These are phyloP conservation scores for Drosophila miranda DNA, from an alignment of 1,140 invertebrate genomes.

Conservation along the genomic window DNA sequence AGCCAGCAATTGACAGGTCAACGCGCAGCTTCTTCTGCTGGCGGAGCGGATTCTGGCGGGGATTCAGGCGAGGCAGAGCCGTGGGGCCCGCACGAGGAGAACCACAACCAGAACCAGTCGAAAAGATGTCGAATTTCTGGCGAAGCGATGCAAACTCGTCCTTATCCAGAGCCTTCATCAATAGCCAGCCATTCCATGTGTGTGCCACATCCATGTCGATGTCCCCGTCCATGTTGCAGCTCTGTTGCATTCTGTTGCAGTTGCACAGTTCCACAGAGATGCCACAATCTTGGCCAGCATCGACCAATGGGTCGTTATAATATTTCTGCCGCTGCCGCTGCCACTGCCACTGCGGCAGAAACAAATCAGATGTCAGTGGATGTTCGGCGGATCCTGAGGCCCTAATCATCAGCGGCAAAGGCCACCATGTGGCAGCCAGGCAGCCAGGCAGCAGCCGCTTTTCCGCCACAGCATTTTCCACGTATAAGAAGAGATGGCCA, in stretches of 20 bases:
- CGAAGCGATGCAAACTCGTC: conserved; percentile 47
- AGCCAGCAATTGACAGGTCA: conserved; percentile 82
- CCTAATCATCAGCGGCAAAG: conserved; percentile 40
- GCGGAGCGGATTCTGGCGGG: conserved; percentile 6
- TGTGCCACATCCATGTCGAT: conserved; percentile 25
- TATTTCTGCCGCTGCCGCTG: conserved; percentile 64
- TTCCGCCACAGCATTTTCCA: conserved; percentile 36
- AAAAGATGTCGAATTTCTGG: conserved; percentile 52
- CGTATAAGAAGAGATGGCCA: conserved; percentile 42
- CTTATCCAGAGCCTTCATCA: conserved; percentile 42
- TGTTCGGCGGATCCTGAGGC: conserved; percentile 39
- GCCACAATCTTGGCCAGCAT: conserved; percentile 57
- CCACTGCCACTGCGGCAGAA: conserved; percentile 56
- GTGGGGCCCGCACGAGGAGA: conserved; percentile 45
- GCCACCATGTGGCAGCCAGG: conserved; percentile 24
- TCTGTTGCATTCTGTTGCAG: conserved; percentile 15
- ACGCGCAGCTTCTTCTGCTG: conserved; percentile 64
- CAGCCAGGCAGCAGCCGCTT: conserved; percentile 2
- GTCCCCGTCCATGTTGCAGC: conserved; percentile 5
- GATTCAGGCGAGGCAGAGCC: neutral
- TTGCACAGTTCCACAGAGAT: conserved; percentile 3
- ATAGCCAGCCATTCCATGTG: conserved; percentile 33
- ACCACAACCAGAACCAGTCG: conserved; percentile 14
- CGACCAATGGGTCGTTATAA: conserved; percentile 76
- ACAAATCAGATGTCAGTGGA: conserved; percentile 81